phyloP scores from a whole-genome alignment of 1,140 invertebrate genomes.

The Argopecten irradians region DNA sequence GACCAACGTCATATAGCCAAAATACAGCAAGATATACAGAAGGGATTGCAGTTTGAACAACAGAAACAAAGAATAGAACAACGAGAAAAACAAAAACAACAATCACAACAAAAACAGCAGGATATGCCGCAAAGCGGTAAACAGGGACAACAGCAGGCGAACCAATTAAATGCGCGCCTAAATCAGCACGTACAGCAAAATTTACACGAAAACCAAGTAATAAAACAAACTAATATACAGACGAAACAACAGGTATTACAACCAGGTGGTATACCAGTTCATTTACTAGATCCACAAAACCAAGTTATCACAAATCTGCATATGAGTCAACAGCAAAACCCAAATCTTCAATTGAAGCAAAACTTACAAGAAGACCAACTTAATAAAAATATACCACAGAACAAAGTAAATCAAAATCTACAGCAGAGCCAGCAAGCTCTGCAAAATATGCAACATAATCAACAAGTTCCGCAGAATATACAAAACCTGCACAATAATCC shows the following conservation, averaged over 20 bases:
- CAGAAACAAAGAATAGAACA: background rate
- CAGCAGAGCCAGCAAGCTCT: background rate
- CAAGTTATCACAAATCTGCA: background rate
- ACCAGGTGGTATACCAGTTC: background rate
- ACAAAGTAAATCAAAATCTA: background rate
- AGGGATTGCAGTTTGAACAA: background rate
- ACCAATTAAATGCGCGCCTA: background rate
- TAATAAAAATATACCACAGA: background rate
- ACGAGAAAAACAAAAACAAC: background rate
- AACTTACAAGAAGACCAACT: background rate
- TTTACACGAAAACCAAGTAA: background rate
- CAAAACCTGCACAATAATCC: background rate
- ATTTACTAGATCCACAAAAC: background rate
- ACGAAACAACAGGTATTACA: background rate
- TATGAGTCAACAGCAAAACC: no score
- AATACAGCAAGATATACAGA: background rate
- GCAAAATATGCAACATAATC: background rate
- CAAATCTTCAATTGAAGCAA: background rate
- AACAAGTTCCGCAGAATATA: background rate
- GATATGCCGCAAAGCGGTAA: background rate
- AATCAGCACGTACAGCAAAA: background rate
- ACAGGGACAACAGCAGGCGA: background rate
- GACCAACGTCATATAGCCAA: background rate
- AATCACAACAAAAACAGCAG: background rate
- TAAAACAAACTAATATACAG: background rate